phyloP scores from a whole-genome alignment of 2,113 vertebrate genomes.

The Petaurus breviceps region DNA sequence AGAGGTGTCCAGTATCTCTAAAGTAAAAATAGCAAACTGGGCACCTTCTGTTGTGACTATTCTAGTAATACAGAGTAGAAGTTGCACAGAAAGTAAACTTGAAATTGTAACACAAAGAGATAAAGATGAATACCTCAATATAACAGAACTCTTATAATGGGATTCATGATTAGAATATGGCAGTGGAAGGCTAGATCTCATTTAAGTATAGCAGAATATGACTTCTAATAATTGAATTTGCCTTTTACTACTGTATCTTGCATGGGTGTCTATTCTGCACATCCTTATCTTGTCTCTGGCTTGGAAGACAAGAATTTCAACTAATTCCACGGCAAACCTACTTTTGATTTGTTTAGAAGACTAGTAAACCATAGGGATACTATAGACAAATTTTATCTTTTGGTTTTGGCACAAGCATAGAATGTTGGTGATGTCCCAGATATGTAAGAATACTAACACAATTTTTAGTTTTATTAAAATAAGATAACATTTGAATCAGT shows the following conservation, averaged over 20 bases:
- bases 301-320: not conserved
- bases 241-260: not conserved
- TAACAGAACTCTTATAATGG: not conserved
- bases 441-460: not conserved
- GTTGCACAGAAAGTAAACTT: not conserved
- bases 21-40: not conserved
- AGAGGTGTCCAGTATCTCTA: not conserved
- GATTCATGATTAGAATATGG: not conserved
- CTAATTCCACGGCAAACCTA: no score
- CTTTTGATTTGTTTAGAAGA: no score
- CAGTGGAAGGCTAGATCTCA: not conserved
- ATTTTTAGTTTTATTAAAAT: not conserved
- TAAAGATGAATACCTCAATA: not conserved
- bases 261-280: not conserved
- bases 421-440: not conserved
- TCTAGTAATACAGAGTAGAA: not conserved
- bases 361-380: no score
- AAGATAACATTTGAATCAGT: not conserved
- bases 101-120: not conserved
- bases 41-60: not conserved
- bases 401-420: not conserved
- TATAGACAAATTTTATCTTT: no score
- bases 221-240: not conserved
- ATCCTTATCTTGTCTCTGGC: not conserved
- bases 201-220: not conserved